Evolutionary conservation across 2,888 invertebrate genomes (phyloP), one percentile per base, ranked within the genome.

Genomic region (Lasioglossum malachurum): DNA sequence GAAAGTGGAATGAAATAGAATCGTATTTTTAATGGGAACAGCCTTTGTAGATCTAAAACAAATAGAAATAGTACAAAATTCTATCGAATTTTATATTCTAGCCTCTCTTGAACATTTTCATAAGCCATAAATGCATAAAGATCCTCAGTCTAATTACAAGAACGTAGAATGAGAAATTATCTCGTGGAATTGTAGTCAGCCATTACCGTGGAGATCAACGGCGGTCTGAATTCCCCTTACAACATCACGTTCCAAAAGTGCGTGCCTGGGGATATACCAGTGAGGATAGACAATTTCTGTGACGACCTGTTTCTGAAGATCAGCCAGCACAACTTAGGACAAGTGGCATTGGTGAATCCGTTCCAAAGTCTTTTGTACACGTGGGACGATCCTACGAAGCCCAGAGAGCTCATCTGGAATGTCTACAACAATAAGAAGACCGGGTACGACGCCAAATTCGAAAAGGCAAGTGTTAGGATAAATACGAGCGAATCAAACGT

Each of bases 281-380:
- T 98, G 0, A 96, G 98, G 78, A 96, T 99, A 44, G 97, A 98
- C 94, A 99, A 99, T 95, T 96, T 97, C 53, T 98, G 98, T 93
- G 97, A 97, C 77, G 98, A 98, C 92, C 95, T 98, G 78, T 98
- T 98, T 95, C 95, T 98, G 69, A 98, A 98, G 94, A 96, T 98
- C 64, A 97, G 98, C 90, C 98, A 98, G 95, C 93, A 95, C 49
- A 95, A 95, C 90, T 90, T 96, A 93, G 96, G 96, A 38, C 96
- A 97, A 95, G 98, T 98, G 73, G 97, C 97, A 0, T 95, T 98
- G 44, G 95, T 98, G 75, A 97, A 97, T 92, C 98, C 98, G 0
- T 97, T 97, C 90, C 97, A 98, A 94, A 97, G 97, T 16, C 95
- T 98, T 93, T 94, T 98, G 57, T 98, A 98, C 93, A 98, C 98